Base-by-base conservation (phyloP, 2,113 vertebrate species). In the Oxygymnocypris stewartii region DNA sequence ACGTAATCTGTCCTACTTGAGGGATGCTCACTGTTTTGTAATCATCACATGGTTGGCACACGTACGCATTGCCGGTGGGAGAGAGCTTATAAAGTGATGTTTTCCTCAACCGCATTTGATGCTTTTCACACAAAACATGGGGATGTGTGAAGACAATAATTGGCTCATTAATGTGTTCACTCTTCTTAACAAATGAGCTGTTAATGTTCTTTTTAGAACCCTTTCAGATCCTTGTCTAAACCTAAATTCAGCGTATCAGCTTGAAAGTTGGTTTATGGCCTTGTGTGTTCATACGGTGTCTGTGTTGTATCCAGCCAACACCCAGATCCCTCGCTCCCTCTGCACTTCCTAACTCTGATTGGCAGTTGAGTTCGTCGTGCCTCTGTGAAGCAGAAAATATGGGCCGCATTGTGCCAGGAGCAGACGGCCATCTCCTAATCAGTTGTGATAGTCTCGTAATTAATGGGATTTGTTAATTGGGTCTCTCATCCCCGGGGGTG, bases 391-490 rank as follows among this genome's bases (percentile, higher is more conserved):
- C 92, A 91, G 91, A 91, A 92, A 90, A 90, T 89, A 87, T 91
- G 88, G 90, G 90, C 91, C 76, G 59, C 89, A 31, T 88, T 71
- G 90, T 91, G 92, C 89, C 88, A 85, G 63, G 82, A 92, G 92
- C 92, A 91, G 89, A 89, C 88, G 82, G 89, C 91, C 92, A 86
- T 89, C 87, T 90, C 85, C 90, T 93, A 93, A 94, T 94, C 91
- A 91, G 91, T 89, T 93, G 92, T 92, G 93, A 93, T 92, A 89
- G 92, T 93, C 88, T 92, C 81, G 79, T 94, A 93, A 94, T 93
- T 93, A 94, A 94, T 92, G 88, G 90, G 91, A 93, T 93, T 92
- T 93, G 92, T 92, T 94, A 95, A 95, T 94, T 94, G 91, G 92
- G 89, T 93, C 91, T 91, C 85, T 86, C 77, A 37, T 91, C 93